phyloP scores from a whole-genome alignment of 2,113 vertebrate species.

The Petrocephalus zakoni region DNA sequence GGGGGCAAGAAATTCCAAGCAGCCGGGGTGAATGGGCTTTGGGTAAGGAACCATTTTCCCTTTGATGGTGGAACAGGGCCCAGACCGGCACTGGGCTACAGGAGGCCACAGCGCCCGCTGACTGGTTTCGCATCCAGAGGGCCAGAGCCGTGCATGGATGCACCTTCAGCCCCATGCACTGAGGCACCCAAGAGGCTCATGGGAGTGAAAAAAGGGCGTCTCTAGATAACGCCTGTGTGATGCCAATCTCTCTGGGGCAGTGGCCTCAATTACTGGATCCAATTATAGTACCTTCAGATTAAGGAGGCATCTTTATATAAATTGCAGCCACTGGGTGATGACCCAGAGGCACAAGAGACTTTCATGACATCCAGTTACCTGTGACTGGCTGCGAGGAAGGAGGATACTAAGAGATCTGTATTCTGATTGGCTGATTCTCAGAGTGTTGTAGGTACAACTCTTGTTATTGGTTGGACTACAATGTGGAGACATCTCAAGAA shows the following conservation, averaged over 20 bases:
- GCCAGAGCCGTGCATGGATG: neutral
- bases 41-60: neutral
- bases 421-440: neutral
- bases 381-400: neutral
- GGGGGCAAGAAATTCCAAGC: neutral
- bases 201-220: slow-evolving; percentile 50
- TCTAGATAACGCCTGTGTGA: slow-evolving; percentile 53
- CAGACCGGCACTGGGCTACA: neutral
- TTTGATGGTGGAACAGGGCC: neutral
- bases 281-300: slow-evolving; percentile 26
- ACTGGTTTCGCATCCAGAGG: neutral
- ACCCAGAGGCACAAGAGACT: neutral
- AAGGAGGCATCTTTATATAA: slow-evolving; percentile 38
- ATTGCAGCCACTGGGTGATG: slow-evolving; percentile 1
- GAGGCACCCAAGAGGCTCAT: slow-evolving; percentile 39
- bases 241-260: slow-evolving; percentile 44
- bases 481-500: neutral
- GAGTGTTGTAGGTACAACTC: neutral
- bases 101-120: neutral
- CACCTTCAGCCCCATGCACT: slow-evolving; percentile 27
- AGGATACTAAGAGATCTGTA: neutral
- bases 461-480: neutral
- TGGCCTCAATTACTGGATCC: slow-evolving; percentile 27
- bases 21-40: neutral
- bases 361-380: neutral